Conservation (phyloP, 2,113 vertebrate species). For the Haplochromis burtoni region DNA sequence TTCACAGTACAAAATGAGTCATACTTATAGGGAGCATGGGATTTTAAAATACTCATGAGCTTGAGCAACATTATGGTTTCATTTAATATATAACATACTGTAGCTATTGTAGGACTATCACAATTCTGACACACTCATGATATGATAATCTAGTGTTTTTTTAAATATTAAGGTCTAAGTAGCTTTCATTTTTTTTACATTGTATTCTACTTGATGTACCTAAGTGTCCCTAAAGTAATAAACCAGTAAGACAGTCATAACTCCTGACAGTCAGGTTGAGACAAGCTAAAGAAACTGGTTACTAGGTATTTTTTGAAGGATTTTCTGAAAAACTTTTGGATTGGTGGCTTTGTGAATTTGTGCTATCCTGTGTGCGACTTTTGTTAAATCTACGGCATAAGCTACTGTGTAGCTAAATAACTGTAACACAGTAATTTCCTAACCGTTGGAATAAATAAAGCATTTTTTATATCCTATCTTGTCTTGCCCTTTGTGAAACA, state of each 20-base stretch:
- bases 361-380: neutral
- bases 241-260: neutral
- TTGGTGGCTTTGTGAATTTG: neutral
- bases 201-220: neutral
- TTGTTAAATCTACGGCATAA: neutral
- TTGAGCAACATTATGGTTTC: neutral
- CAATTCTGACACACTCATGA: neutral
- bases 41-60: neutral
- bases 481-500: rapidly evolving
- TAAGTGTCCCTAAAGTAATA: neutral
- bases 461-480: neutral
- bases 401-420: neutral
- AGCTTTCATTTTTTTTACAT: neutral
- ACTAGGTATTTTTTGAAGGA: neutral
- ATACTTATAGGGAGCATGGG: neutral
- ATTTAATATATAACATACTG: neutral
- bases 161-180: neutral
- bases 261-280: neutral
- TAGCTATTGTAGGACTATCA: neutral
- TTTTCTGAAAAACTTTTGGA: neutral
- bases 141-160: neutral
- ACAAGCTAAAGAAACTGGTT: neutral
- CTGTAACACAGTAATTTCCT: neutral
- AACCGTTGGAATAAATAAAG: neutral
- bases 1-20: neutral